phyloP scores from a whole-genome alignment of 2,888 invertebrate species.

The Ormyrus nitidulus region DNA sequence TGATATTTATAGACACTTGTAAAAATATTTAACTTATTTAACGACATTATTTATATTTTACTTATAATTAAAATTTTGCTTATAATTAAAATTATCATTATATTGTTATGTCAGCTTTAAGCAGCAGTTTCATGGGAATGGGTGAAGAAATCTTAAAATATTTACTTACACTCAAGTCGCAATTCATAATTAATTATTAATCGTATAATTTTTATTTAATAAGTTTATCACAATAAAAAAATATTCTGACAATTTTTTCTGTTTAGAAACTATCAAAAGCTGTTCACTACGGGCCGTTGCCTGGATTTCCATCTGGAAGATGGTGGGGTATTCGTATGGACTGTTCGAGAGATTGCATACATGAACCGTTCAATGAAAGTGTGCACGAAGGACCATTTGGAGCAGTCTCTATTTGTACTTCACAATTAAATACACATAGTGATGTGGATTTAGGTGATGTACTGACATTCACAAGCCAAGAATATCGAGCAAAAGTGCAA shows the following conservation, averaged over 20 bases:
- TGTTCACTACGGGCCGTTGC: conserved; percentile 66
- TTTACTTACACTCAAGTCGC: background rate
- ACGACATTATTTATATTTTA: background rate
- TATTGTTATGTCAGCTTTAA: too few relatives aligned
- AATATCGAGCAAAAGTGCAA: conserved; percentile 54
- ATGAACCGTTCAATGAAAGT: conserved; percentile 67
- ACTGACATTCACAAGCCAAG: conserved; percentile 67
- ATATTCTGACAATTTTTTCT: background rate
- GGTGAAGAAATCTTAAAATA: background rate
- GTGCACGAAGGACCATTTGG: conserved; percentile 69
- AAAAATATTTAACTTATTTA: too few relatives aligned
- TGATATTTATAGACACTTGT: too few relatives aligned
- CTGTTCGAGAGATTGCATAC: conserved; percentile 70
- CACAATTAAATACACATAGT: conserved; percentile 61
- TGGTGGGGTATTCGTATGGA: conserved; percentile 75
- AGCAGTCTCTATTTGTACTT: conserved; percentile 69
- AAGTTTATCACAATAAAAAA: background rate
- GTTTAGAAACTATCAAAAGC: conserved; percentile 36
- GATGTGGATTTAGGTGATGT: conserved; percentile 70
- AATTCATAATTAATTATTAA: background rate
- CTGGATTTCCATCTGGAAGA: conserved; percentile 66
- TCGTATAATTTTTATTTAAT: conserved; percentile 5
- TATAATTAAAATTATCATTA: background rate
- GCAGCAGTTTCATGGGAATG: too few relatives aligned
- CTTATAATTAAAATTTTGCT: background rate